Evolutionary conservation across 2,113 vertebrate species (phyloP).

Genomic region (Trematocara marginatum): DNA sequence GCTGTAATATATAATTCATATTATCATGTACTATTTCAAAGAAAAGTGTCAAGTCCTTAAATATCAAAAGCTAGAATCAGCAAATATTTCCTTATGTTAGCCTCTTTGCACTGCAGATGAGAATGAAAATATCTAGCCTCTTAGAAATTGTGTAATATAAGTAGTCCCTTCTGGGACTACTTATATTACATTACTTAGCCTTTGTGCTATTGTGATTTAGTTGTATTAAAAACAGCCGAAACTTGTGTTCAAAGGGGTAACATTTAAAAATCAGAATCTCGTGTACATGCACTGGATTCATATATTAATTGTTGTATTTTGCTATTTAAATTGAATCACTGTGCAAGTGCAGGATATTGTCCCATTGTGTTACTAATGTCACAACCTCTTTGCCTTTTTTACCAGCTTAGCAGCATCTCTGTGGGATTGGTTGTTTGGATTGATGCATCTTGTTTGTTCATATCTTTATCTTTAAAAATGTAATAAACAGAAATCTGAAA

Average conservation of each 20-base stretch:
- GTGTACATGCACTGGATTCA: too few species aligned
- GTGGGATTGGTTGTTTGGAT: too few species aligned
- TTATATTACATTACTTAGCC: background rate
- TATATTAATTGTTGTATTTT: too few species aligned
- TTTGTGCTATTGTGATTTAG: background rate
- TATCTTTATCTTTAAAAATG: background rate
- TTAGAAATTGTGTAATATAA: background rate
- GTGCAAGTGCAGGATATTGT: too few species aligned
- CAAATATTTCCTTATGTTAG: background rate
- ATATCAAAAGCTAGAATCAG: background rate
- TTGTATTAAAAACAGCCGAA: background rate
- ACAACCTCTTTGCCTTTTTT: too few species aligned
- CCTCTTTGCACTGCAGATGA: background rate
- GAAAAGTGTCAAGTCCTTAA: background rate
- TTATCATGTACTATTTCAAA: background rate
- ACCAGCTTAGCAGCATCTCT: too few species aligned
- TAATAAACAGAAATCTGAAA: background rate
- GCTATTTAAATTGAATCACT: too few species aligned
- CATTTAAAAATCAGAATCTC: constrained; percentile 41
- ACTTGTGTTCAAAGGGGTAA: background rate
- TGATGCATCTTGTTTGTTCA: too few species aligned
- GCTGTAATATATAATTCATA: background rate
- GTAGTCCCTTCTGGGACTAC: background rate
- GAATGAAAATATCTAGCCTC: background rate
- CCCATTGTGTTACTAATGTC: too few species aligned